Base-by-base conservation (phyloP, 1,140 invertebrate species). In the Potamilus streckersoni region DNA sequence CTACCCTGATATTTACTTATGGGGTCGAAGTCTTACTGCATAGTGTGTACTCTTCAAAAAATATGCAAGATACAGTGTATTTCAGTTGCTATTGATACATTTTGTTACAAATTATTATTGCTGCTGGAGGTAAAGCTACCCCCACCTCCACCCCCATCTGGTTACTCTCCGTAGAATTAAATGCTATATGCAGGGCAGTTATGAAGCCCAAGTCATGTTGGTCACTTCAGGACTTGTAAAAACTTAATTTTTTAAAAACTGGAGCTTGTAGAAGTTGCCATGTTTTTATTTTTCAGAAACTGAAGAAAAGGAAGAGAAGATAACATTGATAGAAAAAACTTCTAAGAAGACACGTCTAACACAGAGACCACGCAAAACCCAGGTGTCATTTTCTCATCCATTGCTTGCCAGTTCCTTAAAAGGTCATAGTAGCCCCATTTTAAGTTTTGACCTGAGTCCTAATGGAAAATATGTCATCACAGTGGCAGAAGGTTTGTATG, bases 391-490 rank as follows among this genome's bases (percentile, higher is more conserved):
- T 74, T 85, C 87, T 15, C 94, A 96, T 86, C 92, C 93, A 2
- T 96, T 94, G 95, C 90, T 96, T 67, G 86, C 94, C 1, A 92
- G 93, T 49, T 93, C 93, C 17, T 90, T 97, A 59, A 96, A 96
- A 87, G 95, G 95, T 17, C 95, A 97, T 83, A 94, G 93, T 5
- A 93, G 92, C 0, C 88, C 89, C 0, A 93, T 97, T 27, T 87
- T 94, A 0, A 93, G 94, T 69, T 92, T 96, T 84, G 93, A 94
- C 85, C 95, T 96, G 84, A 95, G 95, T 66, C 91, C 92, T 15
- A 96, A 96, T 89, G 95, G 94, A 67, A 96, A 96, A 91, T 96
- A 93, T 83, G 90, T 97, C 76, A 94, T 94, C 63, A 94, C 94
- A 65, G 94, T 94, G 86, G 93, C 93, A 78, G 94, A 95, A 92